Percentiles rank a stretch among this genome's conserved stretches.
Conservation (phyloP, 2,888 invertebrate species). For the Apodemia duryi region DNA sequence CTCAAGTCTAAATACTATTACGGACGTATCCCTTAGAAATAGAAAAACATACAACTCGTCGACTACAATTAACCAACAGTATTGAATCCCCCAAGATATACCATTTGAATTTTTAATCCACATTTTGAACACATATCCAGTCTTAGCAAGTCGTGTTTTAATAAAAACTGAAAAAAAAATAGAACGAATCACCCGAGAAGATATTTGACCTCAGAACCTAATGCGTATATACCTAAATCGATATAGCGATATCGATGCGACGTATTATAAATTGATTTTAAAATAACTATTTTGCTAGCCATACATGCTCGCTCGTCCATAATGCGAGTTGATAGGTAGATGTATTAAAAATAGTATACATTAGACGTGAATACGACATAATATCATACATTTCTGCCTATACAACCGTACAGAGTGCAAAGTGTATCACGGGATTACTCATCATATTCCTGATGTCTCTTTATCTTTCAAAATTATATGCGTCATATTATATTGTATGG, state of each 20-base stretch:
- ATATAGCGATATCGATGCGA: too few relatives aligned
- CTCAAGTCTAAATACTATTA: too few relatives aligned
- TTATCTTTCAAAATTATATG: conserved; percentile 27
- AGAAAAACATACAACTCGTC: too few relatives aligned
- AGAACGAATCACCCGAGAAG: too few relatives aligned
- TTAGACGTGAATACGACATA: conserved; percentile 71
- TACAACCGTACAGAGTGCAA: conserved; percentile 34
- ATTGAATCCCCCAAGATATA: too few relatives aligned
- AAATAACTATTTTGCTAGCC: conserved; percentile 42
- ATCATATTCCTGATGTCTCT: conserved; percentile 37
- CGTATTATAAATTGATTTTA: not conserved
- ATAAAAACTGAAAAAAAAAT: too few relatives aligned
- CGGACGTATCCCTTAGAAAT: too few relatives aligned
- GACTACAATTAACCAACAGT: not conserved
- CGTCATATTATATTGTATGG: conserved; percentile 24
- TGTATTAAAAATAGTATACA: conserved; percentile 80
- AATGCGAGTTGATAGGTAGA: conserved; percentile 79
- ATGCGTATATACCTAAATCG: too few relatives aligned
- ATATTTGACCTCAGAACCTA: too few relatives aligned
- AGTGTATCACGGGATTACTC: conserved; percentile 50
- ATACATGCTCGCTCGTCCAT: conserved; percentile 71
- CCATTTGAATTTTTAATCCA: too few relatives aligned
- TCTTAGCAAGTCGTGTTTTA: too few relatives aligned
- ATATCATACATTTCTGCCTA: conserved; percentile 43
- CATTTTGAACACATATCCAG: too few relatives aligned